Conservation (phyloP, 2,888 invertebrate genomes). For the Zygaena filipendulae region DNA sequence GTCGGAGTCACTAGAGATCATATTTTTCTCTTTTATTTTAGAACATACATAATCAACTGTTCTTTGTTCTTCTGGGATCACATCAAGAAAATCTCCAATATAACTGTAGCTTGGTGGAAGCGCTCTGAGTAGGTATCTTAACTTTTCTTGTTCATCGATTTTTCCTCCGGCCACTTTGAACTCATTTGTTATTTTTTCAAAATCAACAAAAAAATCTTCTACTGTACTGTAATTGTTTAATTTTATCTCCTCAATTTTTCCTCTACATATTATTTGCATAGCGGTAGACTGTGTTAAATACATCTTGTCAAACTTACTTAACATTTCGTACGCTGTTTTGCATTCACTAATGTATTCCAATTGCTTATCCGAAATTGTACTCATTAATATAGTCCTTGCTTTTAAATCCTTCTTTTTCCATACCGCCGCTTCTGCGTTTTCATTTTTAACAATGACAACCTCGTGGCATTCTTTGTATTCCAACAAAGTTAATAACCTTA, state of each 20-base stretch:
- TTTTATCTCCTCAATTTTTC: conserved; percentile 20
- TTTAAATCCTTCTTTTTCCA: conserved; percentile 18
- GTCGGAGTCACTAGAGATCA: too few species aligned
- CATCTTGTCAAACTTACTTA: conserved; percentile 19
- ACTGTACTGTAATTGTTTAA: conserved; percentile 19
- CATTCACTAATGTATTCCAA: conserved; percentile 18
- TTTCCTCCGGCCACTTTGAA: conserved; percentile 20
- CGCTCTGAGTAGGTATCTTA: conserved; percentile 20
- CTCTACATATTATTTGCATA: conserved; percentile 20
- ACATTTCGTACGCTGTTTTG: conserved; percentile 15
- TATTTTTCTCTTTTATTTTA: conserved; percentile 21
- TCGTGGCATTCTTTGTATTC: conserved; percentile 21
- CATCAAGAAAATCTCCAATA: conserved; percentile 21
- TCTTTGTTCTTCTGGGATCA: conserved; percentile 20
- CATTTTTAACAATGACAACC: conserved; percentile 11
- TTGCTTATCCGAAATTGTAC: conserved; percentile 19
- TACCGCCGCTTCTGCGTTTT: conserved; percentile 9
- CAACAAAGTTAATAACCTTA: conserved; percentile 17
- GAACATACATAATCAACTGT: conserved; percentile 18
- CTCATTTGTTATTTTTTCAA: conserved; percentile 19
- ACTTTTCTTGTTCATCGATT: conserved; percentile 18
- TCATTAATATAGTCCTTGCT: conserved; percentile 18
- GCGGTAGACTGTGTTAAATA: conserved; percentile 19
- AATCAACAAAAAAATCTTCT: conserved; percentile 20
- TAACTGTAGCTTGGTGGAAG: conserved; percentile 20